Percentiles rank a stretch among this genome's conserved stretches.
phyloP scores from a whole-genome alignment of 2,113 vertebrate genomes.

The Brachypteracias leptosomus region DNA sequence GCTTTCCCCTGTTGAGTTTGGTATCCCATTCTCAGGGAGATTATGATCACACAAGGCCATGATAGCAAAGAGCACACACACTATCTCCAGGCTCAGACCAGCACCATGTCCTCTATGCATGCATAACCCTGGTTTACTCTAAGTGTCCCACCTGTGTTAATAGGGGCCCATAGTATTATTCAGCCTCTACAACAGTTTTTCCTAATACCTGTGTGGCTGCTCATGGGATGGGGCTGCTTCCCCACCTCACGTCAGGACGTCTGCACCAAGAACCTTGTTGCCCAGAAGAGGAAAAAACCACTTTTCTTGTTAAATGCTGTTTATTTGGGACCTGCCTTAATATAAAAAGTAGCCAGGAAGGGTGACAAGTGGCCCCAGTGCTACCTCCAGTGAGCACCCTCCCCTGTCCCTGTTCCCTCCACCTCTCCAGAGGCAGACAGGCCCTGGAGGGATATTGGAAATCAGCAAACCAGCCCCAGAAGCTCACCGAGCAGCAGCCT shows the following conservation, averaged over 20 bases:
- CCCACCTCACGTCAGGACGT: neutral
- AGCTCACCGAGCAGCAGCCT: neutral
- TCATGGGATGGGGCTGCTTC: neutral
- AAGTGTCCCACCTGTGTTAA: neutral
- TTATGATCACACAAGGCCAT: neutral
- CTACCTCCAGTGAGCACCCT: accelerated
- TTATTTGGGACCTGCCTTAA: neutral
- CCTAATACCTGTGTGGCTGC: neutral
- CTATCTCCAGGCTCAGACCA: neutral
- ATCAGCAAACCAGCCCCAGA: neutral
- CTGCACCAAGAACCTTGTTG: neutral
- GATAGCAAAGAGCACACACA: neutral
- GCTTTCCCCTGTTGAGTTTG: neutral
- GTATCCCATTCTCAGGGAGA: neutral
- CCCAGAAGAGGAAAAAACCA: neutral
- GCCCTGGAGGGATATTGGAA: accelerated
- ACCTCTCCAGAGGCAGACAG: neutral
- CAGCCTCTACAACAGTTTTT: neutral
- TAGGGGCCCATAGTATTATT: neutral
- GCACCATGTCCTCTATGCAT: accelerated
- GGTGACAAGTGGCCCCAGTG: neutral
- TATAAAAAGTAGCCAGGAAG: neutral
- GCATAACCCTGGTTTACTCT: neutral
- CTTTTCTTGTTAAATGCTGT: neutral
- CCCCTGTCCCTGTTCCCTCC: neutral